These are phyloP conservation scores for Australoheros facetus DNA, from an alignment of 2,797 vertebrate species.

Conservation along the genomic window DNA sequence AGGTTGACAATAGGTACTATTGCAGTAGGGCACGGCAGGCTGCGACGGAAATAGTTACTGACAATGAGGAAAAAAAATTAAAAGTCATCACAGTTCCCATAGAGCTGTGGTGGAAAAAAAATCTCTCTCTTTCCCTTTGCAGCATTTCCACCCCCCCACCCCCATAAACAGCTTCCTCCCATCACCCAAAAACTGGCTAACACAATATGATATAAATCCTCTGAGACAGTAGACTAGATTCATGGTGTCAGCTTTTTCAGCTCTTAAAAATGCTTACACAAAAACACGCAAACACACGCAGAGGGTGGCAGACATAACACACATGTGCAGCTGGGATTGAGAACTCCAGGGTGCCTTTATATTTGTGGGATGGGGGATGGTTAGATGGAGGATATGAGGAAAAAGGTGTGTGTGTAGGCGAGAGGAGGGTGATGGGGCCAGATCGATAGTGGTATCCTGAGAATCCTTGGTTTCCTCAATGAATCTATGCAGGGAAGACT, in stretches of 20 bases:
- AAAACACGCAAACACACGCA: slow-evolving; percentile 13
- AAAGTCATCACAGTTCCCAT: slow-evolving; percentile 40
- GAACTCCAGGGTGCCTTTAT: slow-evolving; percentile 26
- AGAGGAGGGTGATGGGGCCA: slow-evolving; percentile 22
- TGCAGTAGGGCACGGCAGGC: slow-evolving; percentile 37
- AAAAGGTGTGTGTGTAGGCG: not conserved
- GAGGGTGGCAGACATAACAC: slow-evolving; percentile 26
- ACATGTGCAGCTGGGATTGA: slow-evolving; percentile 13
- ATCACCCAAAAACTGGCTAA: slow-evolving; percentile 49
- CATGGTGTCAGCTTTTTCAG: slow-evolving; percentile 51
- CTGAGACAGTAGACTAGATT: slow-evolving; percentile 37
- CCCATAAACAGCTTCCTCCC: slow-evolving; percentile 47
- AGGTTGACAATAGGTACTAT: slow-evolving; percentile 46
- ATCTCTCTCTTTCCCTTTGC: slow-evolving; percentile 23
- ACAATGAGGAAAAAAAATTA: slow-evolving; percentile 38
- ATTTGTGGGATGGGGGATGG: slow-evolving; percentile 41
- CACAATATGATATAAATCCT: slow-evolving; percentile 51
- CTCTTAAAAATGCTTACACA: slow-evolving; percentile 22
- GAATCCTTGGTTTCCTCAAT: slow-evolving; percentile 51
- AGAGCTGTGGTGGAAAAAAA: not conserved
- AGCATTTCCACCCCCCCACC: slow-evolving; percentile 32
- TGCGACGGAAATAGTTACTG: slow-evolving; percentile 45
- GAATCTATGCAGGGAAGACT: slow-evolving; percentile 54
- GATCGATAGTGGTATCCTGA: slow-evolving; percentile 64
- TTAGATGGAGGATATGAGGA: slow-evolving; percentile 24